phyloP scores from a whole-genome alignment of 2,113 vertebrate species.

The Misgurnus anguillicaudatus region DNA sequence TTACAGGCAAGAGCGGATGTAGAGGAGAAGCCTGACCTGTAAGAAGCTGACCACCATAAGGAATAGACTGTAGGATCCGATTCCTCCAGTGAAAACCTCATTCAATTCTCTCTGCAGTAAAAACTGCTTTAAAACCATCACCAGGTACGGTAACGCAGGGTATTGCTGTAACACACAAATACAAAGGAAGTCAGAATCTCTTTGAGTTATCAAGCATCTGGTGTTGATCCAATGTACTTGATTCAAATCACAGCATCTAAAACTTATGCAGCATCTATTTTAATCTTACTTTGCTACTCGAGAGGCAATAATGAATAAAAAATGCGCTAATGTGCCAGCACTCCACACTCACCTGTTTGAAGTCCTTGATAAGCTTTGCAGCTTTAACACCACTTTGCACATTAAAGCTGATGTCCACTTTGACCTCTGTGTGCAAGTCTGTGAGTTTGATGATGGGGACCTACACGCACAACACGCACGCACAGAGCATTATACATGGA shows the following conservation, averaged over 20 bases:
- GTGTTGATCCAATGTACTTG: not conserved
- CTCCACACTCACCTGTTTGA: slow-evolving; percentile 85
- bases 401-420: slow-evolving; percentile 99
- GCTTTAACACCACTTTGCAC: slow-evolving; percentile 95
- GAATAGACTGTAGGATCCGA: slow-evolving; percentile 98
- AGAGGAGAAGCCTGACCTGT: slow-evolving; percentile 76
- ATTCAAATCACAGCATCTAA: not conserved
- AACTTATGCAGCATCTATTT: not conserved
- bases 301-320: not conserved
- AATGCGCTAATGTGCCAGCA: not conserved
- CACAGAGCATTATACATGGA: not conserved
- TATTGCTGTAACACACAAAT: slow-evolving; percentile 81
- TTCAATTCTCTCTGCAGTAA: slow-evolving; percentile 97
- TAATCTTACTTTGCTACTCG: not conserved
- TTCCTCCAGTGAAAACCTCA: slow-evolving; percentile 97
- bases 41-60: slow-evolving; percentile 99
- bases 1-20: too few species aligned
- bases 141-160: slow-evolving; percentile 93
- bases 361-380: slow-evolving; percentile 95
- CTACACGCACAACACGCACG: slow-evolving; percentile 64
- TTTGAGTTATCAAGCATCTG: not conserved
- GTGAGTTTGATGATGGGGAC: slow-evolving; percentile 99
- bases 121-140: slow-evolving; percentile 98
- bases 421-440: slow-evolving; percentile 95
- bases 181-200: not conserved